Evolutionary conservation across 2,888 invertebrate genomes (phyloP).

Genomic region (Diadegma fenestrale): DNA sequence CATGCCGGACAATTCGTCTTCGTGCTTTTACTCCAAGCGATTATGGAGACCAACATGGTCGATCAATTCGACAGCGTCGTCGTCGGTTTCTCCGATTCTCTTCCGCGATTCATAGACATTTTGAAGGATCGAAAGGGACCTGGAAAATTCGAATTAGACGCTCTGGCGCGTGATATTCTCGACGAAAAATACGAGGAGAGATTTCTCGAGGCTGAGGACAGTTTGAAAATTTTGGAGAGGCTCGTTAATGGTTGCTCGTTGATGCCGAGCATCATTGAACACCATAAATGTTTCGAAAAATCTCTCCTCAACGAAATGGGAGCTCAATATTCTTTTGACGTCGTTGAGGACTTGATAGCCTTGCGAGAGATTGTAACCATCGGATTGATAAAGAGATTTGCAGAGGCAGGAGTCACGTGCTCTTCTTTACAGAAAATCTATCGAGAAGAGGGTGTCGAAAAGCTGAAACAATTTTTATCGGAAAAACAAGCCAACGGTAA

Average conservation of each 20-base stretch:
- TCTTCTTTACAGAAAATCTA: neutral
- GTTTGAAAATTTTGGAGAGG: neutral
- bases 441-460: neutral
- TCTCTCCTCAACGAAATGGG: neutral
- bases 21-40: neutral
- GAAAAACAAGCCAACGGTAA: neutral
- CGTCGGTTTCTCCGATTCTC: neutral
- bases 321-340: neutral
- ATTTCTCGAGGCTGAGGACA: neutral
- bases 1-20: neutral
- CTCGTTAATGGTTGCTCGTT: neutral
- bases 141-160: neutral
- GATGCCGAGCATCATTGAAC: neutral
- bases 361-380: neutral
- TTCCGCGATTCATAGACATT: neutral
- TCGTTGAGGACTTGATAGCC: neutral
- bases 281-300: neutral
- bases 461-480: neutral
- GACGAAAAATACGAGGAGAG: neutral
- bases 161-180: neutral
- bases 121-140: neutral
- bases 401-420: neutral
- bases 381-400: neutral
- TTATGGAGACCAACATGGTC: neutral
- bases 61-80: neutral